Conservation (phyloP, 2,888 invertebrate genomes). For the Seira ritae region DNA sequence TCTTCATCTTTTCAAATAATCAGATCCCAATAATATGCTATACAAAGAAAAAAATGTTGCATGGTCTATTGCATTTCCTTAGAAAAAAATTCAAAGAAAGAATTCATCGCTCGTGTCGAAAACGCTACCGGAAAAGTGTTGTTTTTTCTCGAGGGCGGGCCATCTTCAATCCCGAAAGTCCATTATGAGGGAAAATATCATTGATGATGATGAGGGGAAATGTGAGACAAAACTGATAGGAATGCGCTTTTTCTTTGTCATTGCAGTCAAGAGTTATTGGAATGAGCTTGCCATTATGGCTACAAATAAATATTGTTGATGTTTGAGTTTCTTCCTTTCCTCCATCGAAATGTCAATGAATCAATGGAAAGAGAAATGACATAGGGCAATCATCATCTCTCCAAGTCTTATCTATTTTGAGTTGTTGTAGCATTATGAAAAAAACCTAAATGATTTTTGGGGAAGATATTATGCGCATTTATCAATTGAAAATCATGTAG, state of each 20-base stretch:
- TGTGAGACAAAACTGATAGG: too few relatives aligned
- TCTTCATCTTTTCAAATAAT: too few relatives aligned
- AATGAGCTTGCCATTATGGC: neutral
- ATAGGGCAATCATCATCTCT: neutral
- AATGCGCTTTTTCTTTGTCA: too few relatives aligned
- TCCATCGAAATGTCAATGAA: slow-evolving; percentile 13
- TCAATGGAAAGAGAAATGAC: slow-evolving; percentile 8
- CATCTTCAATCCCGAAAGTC: too few relatives aligned
- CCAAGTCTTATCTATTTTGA: neutral
- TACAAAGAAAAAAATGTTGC: slow-evolving; percentile 16
- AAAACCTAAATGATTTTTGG: neutral
- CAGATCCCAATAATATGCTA: too few relatives aligned
- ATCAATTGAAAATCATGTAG: too few relatives aligned
- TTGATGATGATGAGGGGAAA: too few relatives aligned
- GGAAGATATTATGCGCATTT: neutral
- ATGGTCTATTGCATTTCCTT: slow-evolving; percentile 35
- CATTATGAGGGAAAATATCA: too few relatives aligned
- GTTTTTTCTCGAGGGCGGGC: too few relatives aligned
- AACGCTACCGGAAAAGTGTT: too few relatives aligned
- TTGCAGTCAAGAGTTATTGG: neutral
- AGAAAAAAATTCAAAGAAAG: neutral
- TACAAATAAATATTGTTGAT: slow-evolving; percentile 10
- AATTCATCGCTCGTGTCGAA: neutral
- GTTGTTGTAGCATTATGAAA: neutral
- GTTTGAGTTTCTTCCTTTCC: slow-evolving; percentile 2